phyloP scores from a whole-genome alignment of 2,888 invertebrate species.

The Cecidostiba fungosa region DNA sequence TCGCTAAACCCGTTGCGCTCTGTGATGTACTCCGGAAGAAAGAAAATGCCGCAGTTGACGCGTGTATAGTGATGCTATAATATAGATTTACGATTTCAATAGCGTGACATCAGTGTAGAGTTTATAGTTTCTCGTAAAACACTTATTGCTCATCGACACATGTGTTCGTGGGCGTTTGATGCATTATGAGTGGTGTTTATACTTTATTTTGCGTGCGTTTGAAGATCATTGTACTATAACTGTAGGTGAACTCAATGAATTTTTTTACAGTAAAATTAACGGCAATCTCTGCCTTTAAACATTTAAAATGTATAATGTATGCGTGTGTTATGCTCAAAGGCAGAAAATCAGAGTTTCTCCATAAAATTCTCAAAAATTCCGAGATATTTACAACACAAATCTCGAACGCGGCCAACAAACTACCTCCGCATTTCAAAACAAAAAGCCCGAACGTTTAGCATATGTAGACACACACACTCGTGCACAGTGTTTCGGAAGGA shows the following conservation, averaged over 20 bases:
- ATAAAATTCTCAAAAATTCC: not conserved
- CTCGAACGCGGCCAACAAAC: not conserved
- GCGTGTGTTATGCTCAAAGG: too few relatives aligned
- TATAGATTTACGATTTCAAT: conserved; percentile 26
- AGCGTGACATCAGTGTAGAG: not conserved
- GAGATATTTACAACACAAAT: not conserved
- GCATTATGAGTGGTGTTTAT: not conserved
- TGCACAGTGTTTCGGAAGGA: not conserved
- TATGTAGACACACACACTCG: not conserved
- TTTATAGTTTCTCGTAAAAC: not conserved
- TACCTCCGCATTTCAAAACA: not conserved
- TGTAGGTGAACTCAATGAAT: too few relatives aligned
- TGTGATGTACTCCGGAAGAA: not conserved
- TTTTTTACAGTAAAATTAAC: too few relatives aligned
- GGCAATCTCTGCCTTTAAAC: too few relatives aligned
- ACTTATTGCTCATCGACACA: not conserved
- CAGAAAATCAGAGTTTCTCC: too few relatives aligned
- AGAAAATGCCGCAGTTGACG: not conserved
- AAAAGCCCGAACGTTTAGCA: not conserved
- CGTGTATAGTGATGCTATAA: not conserved
- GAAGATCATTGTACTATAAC: not conserved
- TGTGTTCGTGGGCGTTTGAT: not conserved
- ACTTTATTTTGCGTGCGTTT: not conserved
- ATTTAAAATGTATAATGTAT: too few relatives aligned
- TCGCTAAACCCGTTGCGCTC: conserved; percentile 15